Evolutionary conservation across 2,888 invertebrate genomes (phyloP), one percentile per base, ranked within the genome.

Genomic region (Plagiodera versicolora): DNA sequence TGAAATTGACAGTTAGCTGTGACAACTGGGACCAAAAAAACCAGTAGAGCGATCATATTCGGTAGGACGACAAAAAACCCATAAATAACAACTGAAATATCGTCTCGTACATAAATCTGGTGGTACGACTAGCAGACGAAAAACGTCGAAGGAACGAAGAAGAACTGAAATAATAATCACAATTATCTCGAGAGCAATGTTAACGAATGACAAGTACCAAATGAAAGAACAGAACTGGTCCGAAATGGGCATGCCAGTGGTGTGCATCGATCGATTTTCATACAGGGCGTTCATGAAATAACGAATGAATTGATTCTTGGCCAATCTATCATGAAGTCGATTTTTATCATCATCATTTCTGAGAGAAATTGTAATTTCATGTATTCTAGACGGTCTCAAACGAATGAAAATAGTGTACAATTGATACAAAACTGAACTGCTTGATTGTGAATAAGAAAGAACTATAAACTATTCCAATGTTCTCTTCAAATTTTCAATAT

Each of bases 131-230:
- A 55, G 55, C 16, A 50, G 44, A 51, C 45, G 55, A 55, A 55
- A 55, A 60, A 55, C 50, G 50, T 55, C 47, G 20, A 14, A 14
- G 35, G 10, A 35, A n/a, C 14, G 14, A 6, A 51, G 56, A 60
- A 56, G 52, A 60, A 60, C 39, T 44, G 45, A 60, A 60, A 56
- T 60, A 60, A 56, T 48, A 56, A 57, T 57, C 54, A 55, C 58
- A 61, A 61, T 61, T 61, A 61, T 51, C 57, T 28, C 24, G 54
- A 54, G 61, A 57, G 54, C 44, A 54, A 61, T 61, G 62, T 58
- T 58, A 58, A 58, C 61, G 57, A 62, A 62, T 58, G 62, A 56
- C 53, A 62, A 62, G 45, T 58, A 56, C 62, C 55, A 61, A 24
- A 32, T 51, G 46, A 56, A 53, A 55, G 58, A 58, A 54, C 57